Percentiles rank a stretch among this genome's conserved stretches.
phyloP scores from a whole-genome alignment of 2,113 vertebrate genomes.

The Anhinga anhinga region DNA sequence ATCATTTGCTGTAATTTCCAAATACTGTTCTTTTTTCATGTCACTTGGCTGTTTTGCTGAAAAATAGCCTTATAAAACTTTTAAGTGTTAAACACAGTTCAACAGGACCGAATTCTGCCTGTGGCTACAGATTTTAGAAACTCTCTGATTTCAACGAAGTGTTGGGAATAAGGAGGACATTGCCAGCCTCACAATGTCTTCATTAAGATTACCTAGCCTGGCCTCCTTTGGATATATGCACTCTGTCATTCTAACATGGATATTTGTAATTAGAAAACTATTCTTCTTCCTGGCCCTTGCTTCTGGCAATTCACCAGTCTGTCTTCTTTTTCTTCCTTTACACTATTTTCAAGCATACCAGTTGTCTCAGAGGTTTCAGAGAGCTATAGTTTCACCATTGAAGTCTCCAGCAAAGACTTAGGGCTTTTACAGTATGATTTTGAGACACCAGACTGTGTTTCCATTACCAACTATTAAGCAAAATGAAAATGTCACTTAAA shows the following conservation, averaged over 20 bases:
- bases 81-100: neutral
- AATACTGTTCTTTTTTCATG: neutral
- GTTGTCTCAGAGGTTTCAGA: neutral
- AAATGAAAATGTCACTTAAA: constrained; percentile 31
- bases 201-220: neutral
- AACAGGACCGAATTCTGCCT: neutral
- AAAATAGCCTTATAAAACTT: neutral
- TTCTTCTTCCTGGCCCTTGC: neutral
- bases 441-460: neutral
- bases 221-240: neutral
- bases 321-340: neutral
- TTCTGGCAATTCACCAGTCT: neutral
- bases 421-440: neutral
- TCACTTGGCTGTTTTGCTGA: neutral
- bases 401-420: neutral
- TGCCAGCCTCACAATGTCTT: neutral
- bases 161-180: neutral
- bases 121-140: neutral
- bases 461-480: neutral
- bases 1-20: neutral
- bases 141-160: neutral
- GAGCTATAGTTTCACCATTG: neutral
- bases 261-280: neutral
- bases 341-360: neutral
- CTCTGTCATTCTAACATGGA: neutral